phyloP scores from a whole-genome alignment of 1,140 invertebrate species.

The Neoseiulus cucumeris region DNA sequence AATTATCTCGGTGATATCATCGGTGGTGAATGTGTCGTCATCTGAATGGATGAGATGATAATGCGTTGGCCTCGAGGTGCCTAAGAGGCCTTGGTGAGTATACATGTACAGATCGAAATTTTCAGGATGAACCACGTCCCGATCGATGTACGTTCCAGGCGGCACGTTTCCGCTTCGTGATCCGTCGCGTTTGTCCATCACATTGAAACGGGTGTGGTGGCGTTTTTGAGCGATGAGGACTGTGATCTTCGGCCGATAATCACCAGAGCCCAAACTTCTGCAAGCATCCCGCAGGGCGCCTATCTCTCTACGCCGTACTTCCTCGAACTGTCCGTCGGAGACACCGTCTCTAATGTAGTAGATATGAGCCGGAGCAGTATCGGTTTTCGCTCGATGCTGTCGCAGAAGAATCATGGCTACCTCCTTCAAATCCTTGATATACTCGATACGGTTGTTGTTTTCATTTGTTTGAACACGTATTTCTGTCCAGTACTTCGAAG shows the following conservation, averaged over 20 bases:
- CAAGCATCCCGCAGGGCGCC: background rate
- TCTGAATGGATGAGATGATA: slow-evolving; percentile 15
- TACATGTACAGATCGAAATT: slow-evolving; percentile 16
- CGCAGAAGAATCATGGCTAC: slow-evolving; percentile 39
- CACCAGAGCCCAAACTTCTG: background rate
- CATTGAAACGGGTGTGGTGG: slow-evolving; percentile 13
- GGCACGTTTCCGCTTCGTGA: slow-evolving; percentile 14
- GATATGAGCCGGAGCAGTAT: slow-evolving; percentile 23
- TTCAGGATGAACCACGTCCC: slow-evolving; percentile 14
- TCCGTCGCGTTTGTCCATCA: background rate
- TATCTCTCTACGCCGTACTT: slow-evolving; percentile 8
- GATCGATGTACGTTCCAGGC: slow-evolving; percentile 19
- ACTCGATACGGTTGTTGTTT: slow-evolving; percentile 9
- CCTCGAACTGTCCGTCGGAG: slow-evolving; percentile 17
- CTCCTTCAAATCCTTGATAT: slow-evolving; percentile 35
- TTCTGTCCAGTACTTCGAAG: slow-evolving; percentile 14
- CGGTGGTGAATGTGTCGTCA: slow-evolving; percentile 38
- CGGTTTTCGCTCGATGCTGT: background rate
- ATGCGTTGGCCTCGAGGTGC: slow-evolving; percentile 19
- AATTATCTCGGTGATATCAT: slow-evolving; percentile 19
- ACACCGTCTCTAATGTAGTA: slow-evolving; percentile 26
- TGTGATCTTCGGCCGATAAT: slow-evolving; percentile 16
- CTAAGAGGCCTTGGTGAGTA: slow-evolving; percentile 31
- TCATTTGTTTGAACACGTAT: slow-evolving; percentile 15
- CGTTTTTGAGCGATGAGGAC: slow-evolving; percentile 20